Evolutionary conservation across 2,797 vertebrate species (phyloP), one percentile per base, ranked within the genome.

Genomic region (Rhynchotus rufescens): DNA sequence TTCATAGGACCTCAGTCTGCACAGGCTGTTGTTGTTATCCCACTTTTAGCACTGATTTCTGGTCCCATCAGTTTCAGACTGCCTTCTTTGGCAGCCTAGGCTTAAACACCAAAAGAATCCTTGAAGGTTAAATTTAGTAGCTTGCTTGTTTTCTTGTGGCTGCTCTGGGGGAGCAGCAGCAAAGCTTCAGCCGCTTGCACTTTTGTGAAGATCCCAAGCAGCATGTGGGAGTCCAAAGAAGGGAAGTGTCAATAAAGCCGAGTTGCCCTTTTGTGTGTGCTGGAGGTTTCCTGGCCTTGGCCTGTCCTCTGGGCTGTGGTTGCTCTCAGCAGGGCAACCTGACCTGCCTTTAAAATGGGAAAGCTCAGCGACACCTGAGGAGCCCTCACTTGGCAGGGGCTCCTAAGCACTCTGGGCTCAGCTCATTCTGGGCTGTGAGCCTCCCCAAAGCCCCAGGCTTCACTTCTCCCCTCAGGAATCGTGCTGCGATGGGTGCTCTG

Each of bases 311-410:
- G 57, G 52, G 14, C 26, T 67, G 45, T n/a, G 26, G n/a, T n/a
- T 84, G 90, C 89, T 66, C 88, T 92, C 86, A 82, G 73, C 84
- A 72, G 47, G 56, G 66, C 91, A 83, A 91, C 86, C 76, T 90
- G 57, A 42, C 42, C 91, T 45, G 49, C 79, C 76, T 96, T 88
- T 62, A 61, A 62, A 76, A 86, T 30, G 36, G 42, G 83, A 83
- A 93, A 91, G 79, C 62, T 85, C 81, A 80, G 62, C 65, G 65
- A 38, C 73, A 52, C 67, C 78, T 66, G 73, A 91, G 79, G 84
- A 90, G 62, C 73, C 76, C 74, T n/a, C 2, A 3, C 42, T 21
- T 57, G 56, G 51, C 81, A 88, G 36, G 15, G 47, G 57, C 51
- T 82, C 10, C 12, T 34, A 16, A 62, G 74, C 82, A 78, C 75